Evolutionary conservation across 2,113 vertebrate species (phyloP).

Genomic region (Nothocercus julius): DNA sequence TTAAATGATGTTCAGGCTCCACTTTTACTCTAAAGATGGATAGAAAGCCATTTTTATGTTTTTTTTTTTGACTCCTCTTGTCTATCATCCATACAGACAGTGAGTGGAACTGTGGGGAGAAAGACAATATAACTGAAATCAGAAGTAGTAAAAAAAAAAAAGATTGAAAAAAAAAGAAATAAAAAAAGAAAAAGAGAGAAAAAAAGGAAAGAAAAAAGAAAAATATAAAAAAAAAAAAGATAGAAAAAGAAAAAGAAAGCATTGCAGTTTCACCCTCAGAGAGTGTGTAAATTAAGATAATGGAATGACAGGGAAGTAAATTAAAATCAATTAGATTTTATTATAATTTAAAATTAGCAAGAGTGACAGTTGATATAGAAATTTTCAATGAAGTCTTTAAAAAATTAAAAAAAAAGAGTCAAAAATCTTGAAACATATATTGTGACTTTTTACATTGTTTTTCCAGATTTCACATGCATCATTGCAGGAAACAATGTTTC

Average conservation of each 20-base stretch:
- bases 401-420: not conserved
- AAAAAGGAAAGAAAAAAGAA: no score
- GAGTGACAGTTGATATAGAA: not conserved
- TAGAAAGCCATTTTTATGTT: not conserved
- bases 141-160: not conserved
- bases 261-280: no score
- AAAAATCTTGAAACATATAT: not conserved
- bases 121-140: not conserved
- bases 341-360: not conserved
- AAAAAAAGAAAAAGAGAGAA: no score
- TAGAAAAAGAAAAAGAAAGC: no score
- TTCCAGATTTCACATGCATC: not conserved
- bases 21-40: not conserved
- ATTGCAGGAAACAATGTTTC: not conserved
- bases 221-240: no score
- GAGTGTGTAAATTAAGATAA: no score
- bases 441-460: not conserved
- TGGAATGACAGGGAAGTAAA: not conserved
- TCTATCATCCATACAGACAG: not conserved
- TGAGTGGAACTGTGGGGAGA: not conserved
- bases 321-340: not conserved
- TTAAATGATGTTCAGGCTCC: not conserved
- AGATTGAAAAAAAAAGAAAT: no score
- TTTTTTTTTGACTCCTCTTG: not conserved
- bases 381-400: not conserved